Percentiles rank a stretch among this genome's conserved stretches.
Conservation (phyloP, 2,888 invertebrate species). For the Silvanus unidentatus region DNA sequence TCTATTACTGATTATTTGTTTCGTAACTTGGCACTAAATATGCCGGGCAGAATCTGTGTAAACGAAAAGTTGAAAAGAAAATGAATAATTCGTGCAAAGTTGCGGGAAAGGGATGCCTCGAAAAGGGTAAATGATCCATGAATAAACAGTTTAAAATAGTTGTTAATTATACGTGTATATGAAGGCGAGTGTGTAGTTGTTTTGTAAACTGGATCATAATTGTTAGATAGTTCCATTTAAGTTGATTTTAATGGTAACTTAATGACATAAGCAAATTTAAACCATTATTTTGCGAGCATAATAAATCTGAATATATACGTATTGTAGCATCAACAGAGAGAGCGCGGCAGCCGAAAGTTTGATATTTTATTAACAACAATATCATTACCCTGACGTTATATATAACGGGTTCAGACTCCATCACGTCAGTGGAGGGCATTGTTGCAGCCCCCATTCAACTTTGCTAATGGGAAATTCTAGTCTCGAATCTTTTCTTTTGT, state of each 20-base stretch:
- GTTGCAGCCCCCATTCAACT: slow-evolving; percentile 23
- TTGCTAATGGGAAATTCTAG: slow-evolving; percentile 33
- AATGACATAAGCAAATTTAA: slow-evolving; percentile 3
- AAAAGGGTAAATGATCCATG: too few species aligned
- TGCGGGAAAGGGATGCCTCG: too few species aligned
- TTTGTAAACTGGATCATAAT: neutral
- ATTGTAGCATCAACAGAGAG: too few species aligned
- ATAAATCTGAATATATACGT: slow-evolving; percentile 1
- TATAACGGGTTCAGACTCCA: slow-evolving; percentile 9
- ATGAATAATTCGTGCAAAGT: too few species aligned
- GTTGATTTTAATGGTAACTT: slow-evolving; percentile 1
- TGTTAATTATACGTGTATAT: too few species aligned
- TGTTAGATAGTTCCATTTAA: slow-evolving; percentile 2
- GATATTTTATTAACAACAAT: slow-evolving; percentile 20
- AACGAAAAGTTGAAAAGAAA: too few species aligned
- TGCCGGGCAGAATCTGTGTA: too few species aligned
- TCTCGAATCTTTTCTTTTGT: slow-evolving; percentile 32
- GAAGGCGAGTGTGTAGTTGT: too few species aligned
- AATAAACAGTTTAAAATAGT: too few species aligned
- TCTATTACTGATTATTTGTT: too few species aligned
- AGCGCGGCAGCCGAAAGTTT: slow-evolving; percentile 4
- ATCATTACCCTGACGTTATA: slow-evolving; percentile 18
- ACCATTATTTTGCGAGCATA: neutral
- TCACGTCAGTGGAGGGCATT: slow-evolving; percentile 12
- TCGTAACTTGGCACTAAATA: too few species aligned